Percentiles rank a stretch among this genome's conserved stretches.
Conservation (phyloP, 2,888 invertebrate genomes). For the Hemithea aestivaria region DNA sequence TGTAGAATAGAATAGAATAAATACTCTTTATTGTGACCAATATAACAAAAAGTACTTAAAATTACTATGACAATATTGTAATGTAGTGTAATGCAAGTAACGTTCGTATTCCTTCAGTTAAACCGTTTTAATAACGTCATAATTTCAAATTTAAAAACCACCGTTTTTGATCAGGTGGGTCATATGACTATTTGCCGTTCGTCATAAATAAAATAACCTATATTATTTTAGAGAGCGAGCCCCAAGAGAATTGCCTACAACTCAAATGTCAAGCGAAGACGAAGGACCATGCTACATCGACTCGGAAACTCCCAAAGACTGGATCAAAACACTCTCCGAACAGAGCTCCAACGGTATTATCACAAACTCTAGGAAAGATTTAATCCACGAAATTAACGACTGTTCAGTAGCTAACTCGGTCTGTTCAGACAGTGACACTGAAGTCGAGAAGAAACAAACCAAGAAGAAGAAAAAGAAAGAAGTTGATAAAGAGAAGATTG, state of each 20-base stretch:
- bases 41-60: too few species aligned
- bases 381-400: constrained; percentile 58
- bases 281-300: constrained; percentile 72
- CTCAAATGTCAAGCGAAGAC: constrained; percentile 68
- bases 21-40: too few species aligned
- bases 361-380: constrained; percentile 66
- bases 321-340: constrained; percentile 68
- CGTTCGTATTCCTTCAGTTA: too few species aligned
- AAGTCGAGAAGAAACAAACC: constrained; percentile 35
- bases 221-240: constrained; percentile 69
- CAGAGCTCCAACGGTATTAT: constrained; percentile 60
- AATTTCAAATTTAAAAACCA: too few species aligned
- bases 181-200: too few species aligned
- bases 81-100: too few species aligned
- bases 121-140: too few species aligned
- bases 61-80: too few species aligned
- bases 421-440: constrained; percentile 48
- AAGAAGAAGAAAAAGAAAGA: constrained; percentile 41
- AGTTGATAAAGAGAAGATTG: constrained; percentile 21
- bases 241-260: constrained; percentile 75
- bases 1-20: too few species aligned
- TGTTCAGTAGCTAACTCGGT: constrained; percentile 51
- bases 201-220: too few species aligned
- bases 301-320: constrained; percentile 61
- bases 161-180: too few species aligned